These are phyloP conservation scores for Pica pica DNA, from an alignment of 2,113 vertebrate genomes.

Conservation along the genomic window DNA sequence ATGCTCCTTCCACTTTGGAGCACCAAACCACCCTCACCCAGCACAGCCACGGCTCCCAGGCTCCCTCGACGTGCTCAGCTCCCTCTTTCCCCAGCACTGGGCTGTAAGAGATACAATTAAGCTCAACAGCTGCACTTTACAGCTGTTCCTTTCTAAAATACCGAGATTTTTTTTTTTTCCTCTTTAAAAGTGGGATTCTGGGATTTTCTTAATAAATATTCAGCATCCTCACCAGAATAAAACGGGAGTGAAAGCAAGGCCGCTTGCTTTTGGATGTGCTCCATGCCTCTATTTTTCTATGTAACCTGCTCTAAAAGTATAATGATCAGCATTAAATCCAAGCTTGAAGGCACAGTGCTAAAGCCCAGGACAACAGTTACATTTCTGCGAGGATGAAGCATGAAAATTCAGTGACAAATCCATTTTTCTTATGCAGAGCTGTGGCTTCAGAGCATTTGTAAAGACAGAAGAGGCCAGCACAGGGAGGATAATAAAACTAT, in stretches of 20 bases:
- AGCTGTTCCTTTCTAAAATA: background rate
- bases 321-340: conserved; percentile 69
- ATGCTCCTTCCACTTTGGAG: background rate
- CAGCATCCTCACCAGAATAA: conserved; percentile 39
- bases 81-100: background rate
- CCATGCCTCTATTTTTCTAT: conserved; percentile 53
- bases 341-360: conserved; percentile 62
- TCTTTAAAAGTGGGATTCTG: conserved; percentile 16
- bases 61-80: background rate
- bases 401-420: conserved; percentile 71
- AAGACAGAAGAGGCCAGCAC: conserved; percentile 29
- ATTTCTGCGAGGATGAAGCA: conserved; percentile 65
- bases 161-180: background rate
- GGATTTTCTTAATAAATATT: conserved; percentile 59
- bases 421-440: conserved; percentile 66
- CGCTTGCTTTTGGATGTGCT: conserved; percentile 44
- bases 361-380: conserved; percentile 72
- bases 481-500: background rate
- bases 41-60: accelerated
- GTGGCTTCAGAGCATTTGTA: conserved; percentile 39
- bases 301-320: conserved; percentile 66
- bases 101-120: background rate
- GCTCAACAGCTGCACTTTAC: background rate
- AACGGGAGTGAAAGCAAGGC: conserved; percentile 45
- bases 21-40: accelerated